These are phyloP conservation scores for Diorhabda elongata DNA, from an alignment of 1,140 invertebrate species.

Conservation along the genomic window DNA sequence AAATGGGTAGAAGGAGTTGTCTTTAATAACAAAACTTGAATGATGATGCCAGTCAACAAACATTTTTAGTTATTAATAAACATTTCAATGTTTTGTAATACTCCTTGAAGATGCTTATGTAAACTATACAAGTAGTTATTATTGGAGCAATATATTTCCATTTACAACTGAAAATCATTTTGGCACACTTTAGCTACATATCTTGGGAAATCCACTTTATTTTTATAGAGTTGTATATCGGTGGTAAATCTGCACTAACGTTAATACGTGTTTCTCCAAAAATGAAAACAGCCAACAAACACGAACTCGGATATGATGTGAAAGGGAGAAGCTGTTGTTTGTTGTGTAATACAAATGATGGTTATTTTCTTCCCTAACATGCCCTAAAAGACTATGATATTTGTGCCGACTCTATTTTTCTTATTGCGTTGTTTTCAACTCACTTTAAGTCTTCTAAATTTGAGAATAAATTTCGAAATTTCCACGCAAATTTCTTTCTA, in stretches of 20 bases:
- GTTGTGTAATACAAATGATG: not conserved
- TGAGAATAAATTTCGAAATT: not conserved
- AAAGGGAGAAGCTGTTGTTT: constrained; percentile 1
- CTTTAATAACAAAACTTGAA: too few species aligned
- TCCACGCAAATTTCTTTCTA: too few species aligned
- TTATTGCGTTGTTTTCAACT: not conserved
- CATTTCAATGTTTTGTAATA: too few species aligned
- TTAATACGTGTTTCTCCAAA: constrained; percentile 2
- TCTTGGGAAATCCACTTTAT: not conserved
- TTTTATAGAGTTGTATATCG: constrained; percentile 2
- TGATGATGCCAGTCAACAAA: too few species aligned
- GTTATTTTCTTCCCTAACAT: constrained; percentile 2
- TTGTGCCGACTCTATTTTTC: constrained; percentile 2
- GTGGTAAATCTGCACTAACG: constrained; percentile 1
- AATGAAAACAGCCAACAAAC: constrained; percentile 2
- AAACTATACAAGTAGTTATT: not conserved
- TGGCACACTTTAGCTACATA: constrained; percentile 1
- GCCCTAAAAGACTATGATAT: constrained; percentile 2
- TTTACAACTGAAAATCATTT: not conserved
- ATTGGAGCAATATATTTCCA: not conserved
- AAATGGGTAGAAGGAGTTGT: too few species aligned
- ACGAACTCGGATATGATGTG: constrained; percentile 1
- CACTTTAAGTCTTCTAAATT: not conserved
- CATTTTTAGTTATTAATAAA: too few species aligned
- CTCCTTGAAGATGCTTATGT: too few species aligned